phyloP scores from a whole-genome alignment of 1,140 invertebrate species.

The Prorops nasuta region DNA sequence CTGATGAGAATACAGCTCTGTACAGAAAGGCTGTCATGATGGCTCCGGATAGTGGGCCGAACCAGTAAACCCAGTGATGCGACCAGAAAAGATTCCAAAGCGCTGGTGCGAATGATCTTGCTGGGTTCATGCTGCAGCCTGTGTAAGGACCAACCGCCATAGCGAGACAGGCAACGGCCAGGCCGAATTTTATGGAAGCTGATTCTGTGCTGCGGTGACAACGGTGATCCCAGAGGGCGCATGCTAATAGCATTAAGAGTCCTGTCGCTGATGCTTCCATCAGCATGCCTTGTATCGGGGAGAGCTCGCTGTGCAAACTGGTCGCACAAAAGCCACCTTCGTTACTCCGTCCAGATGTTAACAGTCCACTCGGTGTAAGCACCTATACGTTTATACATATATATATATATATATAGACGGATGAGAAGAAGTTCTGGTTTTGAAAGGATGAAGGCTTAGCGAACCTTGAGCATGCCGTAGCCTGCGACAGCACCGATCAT shows the following conservation, averaged over 20 bases:
- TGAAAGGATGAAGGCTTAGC: not conserved
- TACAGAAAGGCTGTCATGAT: constrained; percentile 51
- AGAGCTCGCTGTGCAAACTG: constrained; percentile 51
- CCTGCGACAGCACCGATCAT: constrained; percentile 67
- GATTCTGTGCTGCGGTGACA: constrained; percentile 56
- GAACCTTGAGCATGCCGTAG: constrained; percentile 63
- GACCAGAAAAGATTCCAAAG: constrained; percentile 70
- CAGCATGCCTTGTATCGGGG: constrained; percentile 54
- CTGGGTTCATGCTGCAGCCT: constrained; percentile 82
- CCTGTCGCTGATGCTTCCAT: constrained; percentile 68
- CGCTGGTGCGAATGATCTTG: constrained; percentile 74
- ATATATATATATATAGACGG: too few species aligned
- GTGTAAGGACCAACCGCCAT: constrained; percentile 61
- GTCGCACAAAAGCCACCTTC: constrained; percentile 60
- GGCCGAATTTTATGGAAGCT: constrained; percentile 57
- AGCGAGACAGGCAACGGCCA: constrained; percentile 55
- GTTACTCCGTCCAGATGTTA: constrained; percentile 1
- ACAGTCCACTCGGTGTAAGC: constrained; percentile 50
- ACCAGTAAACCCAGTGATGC: constrained; percentile 67
- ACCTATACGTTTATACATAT: too few species aligned
- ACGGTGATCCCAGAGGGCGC: constrained; percentile 62
- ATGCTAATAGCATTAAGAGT: constrained; percentile 69
- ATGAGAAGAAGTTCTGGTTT: constrained; percentile 10
- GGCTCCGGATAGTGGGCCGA: constrained; percentile 55
- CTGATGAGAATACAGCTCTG: constrained; percentile 38